Percentiles rank a stretch among this genome's conserved stretches.
These are phyloP conservation scores for Anhinga anhinga DNA, from an alignment of 2,113 vertebrate genomes.

Conservation along the genomic window DNA sequence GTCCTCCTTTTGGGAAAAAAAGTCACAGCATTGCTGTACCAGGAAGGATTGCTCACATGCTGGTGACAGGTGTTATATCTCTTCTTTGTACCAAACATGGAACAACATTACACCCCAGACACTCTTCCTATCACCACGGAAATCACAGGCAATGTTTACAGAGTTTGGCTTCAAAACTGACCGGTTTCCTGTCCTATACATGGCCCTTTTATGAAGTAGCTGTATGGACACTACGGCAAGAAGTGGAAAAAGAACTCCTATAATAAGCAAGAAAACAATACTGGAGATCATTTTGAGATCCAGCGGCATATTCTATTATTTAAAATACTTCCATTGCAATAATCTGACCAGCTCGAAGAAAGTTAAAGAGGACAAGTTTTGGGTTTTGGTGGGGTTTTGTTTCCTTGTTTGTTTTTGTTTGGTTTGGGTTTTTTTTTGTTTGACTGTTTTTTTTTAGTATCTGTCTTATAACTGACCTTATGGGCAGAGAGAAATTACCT, in stretches of 20 bases:
- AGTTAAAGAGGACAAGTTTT: background rate
- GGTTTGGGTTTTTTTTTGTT: background rate
- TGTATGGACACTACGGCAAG: background rate
- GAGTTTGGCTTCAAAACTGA: background rate
- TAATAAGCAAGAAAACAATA: background rate
- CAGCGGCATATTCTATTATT: background rate
- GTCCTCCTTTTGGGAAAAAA: background rate
- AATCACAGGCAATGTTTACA: background rate
- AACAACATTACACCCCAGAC: background rate
- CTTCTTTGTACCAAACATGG: background rate
- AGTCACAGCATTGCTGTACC: background rate
- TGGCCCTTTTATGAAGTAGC: background rate
- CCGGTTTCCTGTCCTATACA: background rate
- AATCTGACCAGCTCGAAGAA: background rate
- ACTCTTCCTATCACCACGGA: background rate
- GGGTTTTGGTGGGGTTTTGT: background rate
- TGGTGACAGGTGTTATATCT: background rate
- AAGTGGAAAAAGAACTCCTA: background rate
- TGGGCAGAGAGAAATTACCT: slow-evolving; percentile 18
- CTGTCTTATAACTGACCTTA: background rate
- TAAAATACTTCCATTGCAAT: background rate
- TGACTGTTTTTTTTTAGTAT: background rate
- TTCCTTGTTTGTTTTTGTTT: background rate
- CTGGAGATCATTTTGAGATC: background rate
- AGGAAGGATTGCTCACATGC: background rate